These are phyloP conservation scores for Gerosis bhagava DNA, from an alignment of 2,888 invertebrate genomes.

Conservation along the genomic window DNA sequence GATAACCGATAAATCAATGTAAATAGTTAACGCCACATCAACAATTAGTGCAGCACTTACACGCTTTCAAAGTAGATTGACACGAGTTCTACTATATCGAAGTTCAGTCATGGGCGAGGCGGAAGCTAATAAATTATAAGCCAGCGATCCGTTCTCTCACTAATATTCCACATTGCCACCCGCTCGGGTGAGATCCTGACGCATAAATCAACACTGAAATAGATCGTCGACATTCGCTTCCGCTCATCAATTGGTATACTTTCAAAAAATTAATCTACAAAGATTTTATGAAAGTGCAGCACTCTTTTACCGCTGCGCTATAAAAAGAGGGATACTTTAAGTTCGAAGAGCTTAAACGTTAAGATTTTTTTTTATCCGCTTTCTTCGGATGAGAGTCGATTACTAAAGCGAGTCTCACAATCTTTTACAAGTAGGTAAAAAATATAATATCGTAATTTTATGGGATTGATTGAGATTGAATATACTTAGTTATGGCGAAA, in stretches of 20 bases:
- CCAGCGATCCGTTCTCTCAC: conserved; percentile 60
- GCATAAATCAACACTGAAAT: conserved; percentile 76
- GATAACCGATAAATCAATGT: conserved; percentile 29
- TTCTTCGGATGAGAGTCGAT: conserved; percentile 42
- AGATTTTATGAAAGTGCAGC: conserved; percentile 52
- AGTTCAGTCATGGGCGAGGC: conserved; percentile 41
- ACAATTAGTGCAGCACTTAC: conserved; percentile 39
- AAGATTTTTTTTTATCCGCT: conserved; percentile 42
- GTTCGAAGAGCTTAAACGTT: conserved; percentile 42
- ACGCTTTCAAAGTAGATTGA: conserved; percentile 42
- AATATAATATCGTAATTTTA: conserved; percentile 16
- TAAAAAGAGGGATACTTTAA: conserved; percentile 48
- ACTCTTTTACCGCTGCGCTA: conserved; percentile 41
- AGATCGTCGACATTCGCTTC: conserved; percentile 62
- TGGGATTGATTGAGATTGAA: conserved; percentile 9
- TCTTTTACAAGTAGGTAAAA: conserved; percentile 25
- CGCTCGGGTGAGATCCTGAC: conserved; percentile 53
- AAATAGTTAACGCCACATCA: conserved; percentile 33
- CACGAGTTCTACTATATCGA: conserved; percentile 42
- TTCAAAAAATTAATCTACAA: conserved; percentile 55
- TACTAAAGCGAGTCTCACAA: conserved; percentile 35
- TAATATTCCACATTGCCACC: conserved; percentile 66
- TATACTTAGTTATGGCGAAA: conserved; percentile 12
- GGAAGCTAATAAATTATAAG: conserved; percentile 62
- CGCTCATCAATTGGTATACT: conserved; percentile 61